These are phyloP conservation scores for Labrus mixtus DNA, from an alignment of 2,113 vertebrate genomes.

Conservation along the genomic window DNA sequence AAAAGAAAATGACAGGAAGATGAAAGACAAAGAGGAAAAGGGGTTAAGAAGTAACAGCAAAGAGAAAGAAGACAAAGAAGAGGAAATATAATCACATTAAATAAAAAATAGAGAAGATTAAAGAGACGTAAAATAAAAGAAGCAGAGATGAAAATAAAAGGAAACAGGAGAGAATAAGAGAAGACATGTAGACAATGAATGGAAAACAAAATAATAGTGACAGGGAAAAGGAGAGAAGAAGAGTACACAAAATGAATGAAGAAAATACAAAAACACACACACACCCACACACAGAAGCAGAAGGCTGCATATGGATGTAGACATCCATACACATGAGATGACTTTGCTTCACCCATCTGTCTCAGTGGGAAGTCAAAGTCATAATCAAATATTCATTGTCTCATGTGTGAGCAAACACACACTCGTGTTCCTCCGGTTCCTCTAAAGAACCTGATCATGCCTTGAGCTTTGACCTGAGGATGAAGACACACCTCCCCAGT, in stretches of 20 bases:
- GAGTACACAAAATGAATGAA: background rate
- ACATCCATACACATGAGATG: conserved; percentile 62
- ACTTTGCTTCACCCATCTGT: conserved; percentile 43
- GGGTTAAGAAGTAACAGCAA: background rate
- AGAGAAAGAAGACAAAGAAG: background rate
- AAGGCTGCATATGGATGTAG: conserved; percentile 30
- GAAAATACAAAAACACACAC: background rate
- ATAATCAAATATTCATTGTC: conserved; percentile 50
- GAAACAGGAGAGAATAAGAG: background rate
- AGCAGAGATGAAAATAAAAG: background rate
- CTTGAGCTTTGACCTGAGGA: background rate
- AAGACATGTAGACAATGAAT: background rate
- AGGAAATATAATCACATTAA: too few relatives aligned
- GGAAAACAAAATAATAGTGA: background rate
- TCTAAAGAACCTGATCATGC: background rate
- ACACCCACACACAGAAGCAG: conserved; percentile 14
- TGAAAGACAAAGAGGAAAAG: too few relatives aligned
- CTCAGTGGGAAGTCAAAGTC: conserved; percentile 50
- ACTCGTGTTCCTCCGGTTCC: background rate
- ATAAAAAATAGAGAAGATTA: too few relatives aligned
- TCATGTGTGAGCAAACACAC: conserved; percentile 26
- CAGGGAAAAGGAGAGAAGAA: background rate
- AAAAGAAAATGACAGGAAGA: background rate
- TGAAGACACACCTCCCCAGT: background rate
- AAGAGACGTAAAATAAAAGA: background rate